phyloP scores from a whole-genome alignment of 2,888 invertebrate genomes.

The Leptopilina myrica region DNA sequence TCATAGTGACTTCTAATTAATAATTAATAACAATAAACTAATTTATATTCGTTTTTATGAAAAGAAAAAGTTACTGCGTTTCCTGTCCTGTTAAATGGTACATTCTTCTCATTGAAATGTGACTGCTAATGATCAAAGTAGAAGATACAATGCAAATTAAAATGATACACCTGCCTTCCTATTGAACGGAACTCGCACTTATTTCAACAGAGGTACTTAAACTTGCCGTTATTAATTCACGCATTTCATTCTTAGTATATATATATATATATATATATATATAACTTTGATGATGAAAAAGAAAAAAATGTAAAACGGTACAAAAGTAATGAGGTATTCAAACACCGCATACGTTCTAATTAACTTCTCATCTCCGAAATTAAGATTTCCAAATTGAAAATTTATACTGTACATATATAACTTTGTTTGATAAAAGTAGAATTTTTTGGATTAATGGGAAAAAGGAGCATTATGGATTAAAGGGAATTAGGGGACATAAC shows the following conservation, averaged over 20 bases:
- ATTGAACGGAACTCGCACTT: slow-evolving; percentile 12
- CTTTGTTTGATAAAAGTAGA: background rate
- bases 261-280: too few species aligned
- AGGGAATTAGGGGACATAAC: slow-evolving; percentile 5
- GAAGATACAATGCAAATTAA: slow-evolving; percentile 15
- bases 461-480: background rate
- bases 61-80: too few species aligned
- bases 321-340: slow-evolving; percentile 24
- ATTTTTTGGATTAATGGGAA: background rate
- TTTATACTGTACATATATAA: background rate
- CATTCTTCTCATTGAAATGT: background rate
- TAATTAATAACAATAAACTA: too few species aligned
- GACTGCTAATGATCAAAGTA: background rate
- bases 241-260: slow-evolving; percentile 3
- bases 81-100: background rate
- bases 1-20: too few species aligned
- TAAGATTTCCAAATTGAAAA: slow-evolving; percentile 11
- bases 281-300: background rate
- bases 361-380: background rate
- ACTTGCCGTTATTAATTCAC: slow-evolving; percentile 30
- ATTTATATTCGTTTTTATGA: too few species aligned
- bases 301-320: slow-evolving; percentile 18
- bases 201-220: slow-evolving; percentile 8
- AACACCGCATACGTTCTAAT: background rate
- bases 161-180: slow-evolving; percentile 12